Base-by-base conservation (phyloP, 2,113 vertebrate species). In the Hydrolagus affinis region DNA sequence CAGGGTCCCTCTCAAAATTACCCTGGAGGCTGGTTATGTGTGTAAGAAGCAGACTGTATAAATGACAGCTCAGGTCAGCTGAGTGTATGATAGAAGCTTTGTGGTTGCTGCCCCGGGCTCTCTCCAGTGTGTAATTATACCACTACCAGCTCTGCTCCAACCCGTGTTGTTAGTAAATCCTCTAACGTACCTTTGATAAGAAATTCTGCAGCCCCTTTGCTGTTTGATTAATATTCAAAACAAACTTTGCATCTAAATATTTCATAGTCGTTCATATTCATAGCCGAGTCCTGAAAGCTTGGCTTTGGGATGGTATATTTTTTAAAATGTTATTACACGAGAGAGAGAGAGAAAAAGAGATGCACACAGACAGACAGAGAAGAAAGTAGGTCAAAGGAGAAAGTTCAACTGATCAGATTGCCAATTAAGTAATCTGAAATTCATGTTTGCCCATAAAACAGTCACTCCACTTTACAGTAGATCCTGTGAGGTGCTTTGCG, bases 171-270 rank as follows among this genome's bases (percentile, higher is more conserved):
- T 25, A 80, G 59, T 64, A 28, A 80, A 62, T 64, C 28, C 57
- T 62, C 23, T 78, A 28, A 78, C 15, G 76, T 3, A 64, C n/a
- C n/a, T 78, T 62, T 62, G 57, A 25, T 78, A 62, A 62, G 11
- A 21, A 78, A 62, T 78, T 78, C 23, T 28, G 44, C 44, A 44
- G 44, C 44, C 44, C 44, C 59, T 17, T 62, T 64, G 60, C 77
- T 80, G 59, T 19, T 80, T 64, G 23, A 28, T 62, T 80, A 28
- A 80, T 62, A 25, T 80, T 64, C 64, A 80, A 62, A 60, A 60
- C 64, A 15, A 19, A n/a, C 23, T 62, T 25, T 62, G 44, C 44
- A 25, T 60, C 59, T 64, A 64, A 80, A 64, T 80, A 80, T 80
- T 80, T 80, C 77, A 80, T 80, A 62, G 60, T 15, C 64, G 77